Evolutionary conservation across 1,140 invertebrate species (phyloP), one percentile per base, ranked within the genome.

Genomic region (Gonatopus flavifemur): DNA sequence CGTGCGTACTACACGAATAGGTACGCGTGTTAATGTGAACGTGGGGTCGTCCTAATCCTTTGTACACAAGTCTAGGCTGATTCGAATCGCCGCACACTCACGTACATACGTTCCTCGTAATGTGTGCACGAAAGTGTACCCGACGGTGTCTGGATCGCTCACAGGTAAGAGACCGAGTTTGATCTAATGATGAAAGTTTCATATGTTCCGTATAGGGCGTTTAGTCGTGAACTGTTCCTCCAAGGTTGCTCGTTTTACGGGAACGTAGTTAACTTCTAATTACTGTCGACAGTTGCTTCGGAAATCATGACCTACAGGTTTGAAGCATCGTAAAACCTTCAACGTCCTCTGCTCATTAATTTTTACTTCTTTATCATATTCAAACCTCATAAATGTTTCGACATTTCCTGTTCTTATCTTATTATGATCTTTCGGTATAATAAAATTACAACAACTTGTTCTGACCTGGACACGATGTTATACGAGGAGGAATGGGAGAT

Each of bases 111-210:
- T n/a, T n/a, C n/a, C 24, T 39, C 6, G 18, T 35, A 24, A 35
- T 24, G 48, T 44, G 56, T 39, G 42, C 42, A 30, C 36, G 22
- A 8, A 50, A 22, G 41, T 25, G 9, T 24, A 15, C 22, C 18
- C 5, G 7, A n/a, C n/a, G n/a, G n/a, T n/a, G n/a, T n/a, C n/a
- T n/a, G n/a, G n/a, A n/a, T 35, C 18, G 15, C 47, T 33, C 38
- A 28, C 37, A 38, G 16, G 24, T 46, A 47, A 15, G 19, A 12
- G 38, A 28, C 21, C 25, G 42, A 51, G 51, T 58, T 58, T 58
- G 20, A 47, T 42, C 25, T n/a, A 52, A 8, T 49, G 28, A 40
- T 40, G n/a, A 19, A 35, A 52, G 24, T 22, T 52, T 38, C 30
- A 22, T 46, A 37, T 44, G n/a, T n/a, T n/a, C n/a, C n/a, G 25